Conservation (phyloP, 1,140 invertebrate genomes). For the Leptopilina boulardi region DNA sequence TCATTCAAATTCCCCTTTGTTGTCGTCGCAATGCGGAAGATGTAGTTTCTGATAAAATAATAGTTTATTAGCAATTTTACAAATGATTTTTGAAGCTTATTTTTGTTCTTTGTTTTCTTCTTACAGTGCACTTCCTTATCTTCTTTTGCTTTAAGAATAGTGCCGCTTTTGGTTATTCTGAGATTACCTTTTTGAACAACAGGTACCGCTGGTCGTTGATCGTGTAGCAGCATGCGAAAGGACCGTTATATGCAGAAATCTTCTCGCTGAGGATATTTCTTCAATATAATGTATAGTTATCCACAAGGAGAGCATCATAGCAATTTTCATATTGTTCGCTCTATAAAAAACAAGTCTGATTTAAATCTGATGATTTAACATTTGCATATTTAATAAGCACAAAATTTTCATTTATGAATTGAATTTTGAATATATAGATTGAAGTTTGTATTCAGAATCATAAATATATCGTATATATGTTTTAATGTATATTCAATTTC, state of each 20-base stretch:
- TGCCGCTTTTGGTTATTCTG: neutral
- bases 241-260: slow-evolving; percentile 64
- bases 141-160: slow-evolving; percentile 39
- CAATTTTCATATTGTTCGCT: neutral
- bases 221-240: slow-evolving; percentile 47
- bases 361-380: neutral
- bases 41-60: too few species aligned
- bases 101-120: slow-evolving; percentile 42
- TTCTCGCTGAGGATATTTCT: slow-evolving; percentile 60
- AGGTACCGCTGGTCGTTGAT: slow-evolving; percentile 65
- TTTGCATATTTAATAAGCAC: too few species aligned
- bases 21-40: too few species aligned
- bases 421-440: too few species aligned
- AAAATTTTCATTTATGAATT: too few species aligned
- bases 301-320: slow-evolving; percentile 43
- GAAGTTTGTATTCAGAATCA: too few species aligned
- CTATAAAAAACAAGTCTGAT: neutral
- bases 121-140: slow-evolving; percentile 47
- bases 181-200: slow-evolving; percentile 63
- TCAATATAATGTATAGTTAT: slow-evolving; percentile 69
- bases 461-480: too few species aligned
- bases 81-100: slow-evolving; percentile 46
- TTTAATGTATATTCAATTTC: too few species aligned
- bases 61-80: too few species aligned
- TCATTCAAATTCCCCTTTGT: slow-evolving; percentile 28